Evolutionary conservation across 2,113 vertebrate genomes (phyloP), one percentile per base, ranked within the genome.

Genomic region (Hippocampus zosterae): DNA sequence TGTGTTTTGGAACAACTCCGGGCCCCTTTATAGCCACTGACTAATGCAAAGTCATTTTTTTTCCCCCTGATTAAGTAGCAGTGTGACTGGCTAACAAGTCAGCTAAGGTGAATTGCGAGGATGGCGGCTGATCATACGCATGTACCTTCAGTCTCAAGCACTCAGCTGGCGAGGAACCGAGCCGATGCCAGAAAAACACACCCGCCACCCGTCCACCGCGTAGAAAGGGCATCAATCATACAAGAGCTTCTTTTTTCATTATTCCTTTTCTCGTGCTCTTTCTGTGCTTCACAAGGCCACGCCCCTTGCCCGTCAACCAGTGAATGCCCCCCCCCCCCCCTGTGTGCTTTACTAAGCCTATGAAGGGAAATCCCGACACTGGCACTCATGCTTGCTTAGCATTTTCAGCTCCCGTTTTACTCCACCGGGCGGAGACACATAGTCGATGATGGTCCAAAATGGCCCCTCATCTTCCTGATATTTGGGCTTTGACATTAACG

Each of bases 291-390:
- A 65, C 44, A 67, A 48, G 3, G 65, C 72, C 33, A 27, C 37
- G 29, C 74, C 69, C 78, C 65, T 62, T 56, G 81, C 76, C 81
- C 76, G 84, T 84, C 82, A 87, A 74, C 75, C 75, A 48, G 62
- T 69, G 74, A 79, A 75, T 78, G 79, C 61, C 82, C 78, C 65
- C 18, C 76, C 73, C 69, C 10, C 80, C 33, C 33, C 10, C 80
- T 72, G 53, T 76, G 74, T 41, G 82, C 77, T 81, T 85, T 78
- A 72, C 84, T 87, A 85, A 83, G 77, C 83, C 77, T 71, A 72
- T 67, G 75, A 82, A 85, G 75, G 65, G 68, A 88, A 86, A 82
- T 44, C 77, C 82, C 84, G 81, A 86, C 77, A 40, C 74, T 76
- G 84, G 84, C 82, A 82, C 79, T 78, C 72, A 76, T 10, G 77